These are phyloP conservation scores for Chrysomela aeneicollis DNA, from an alignment of 2,888 invertebrate genomes.

Conservation along the genomic window DNA sequence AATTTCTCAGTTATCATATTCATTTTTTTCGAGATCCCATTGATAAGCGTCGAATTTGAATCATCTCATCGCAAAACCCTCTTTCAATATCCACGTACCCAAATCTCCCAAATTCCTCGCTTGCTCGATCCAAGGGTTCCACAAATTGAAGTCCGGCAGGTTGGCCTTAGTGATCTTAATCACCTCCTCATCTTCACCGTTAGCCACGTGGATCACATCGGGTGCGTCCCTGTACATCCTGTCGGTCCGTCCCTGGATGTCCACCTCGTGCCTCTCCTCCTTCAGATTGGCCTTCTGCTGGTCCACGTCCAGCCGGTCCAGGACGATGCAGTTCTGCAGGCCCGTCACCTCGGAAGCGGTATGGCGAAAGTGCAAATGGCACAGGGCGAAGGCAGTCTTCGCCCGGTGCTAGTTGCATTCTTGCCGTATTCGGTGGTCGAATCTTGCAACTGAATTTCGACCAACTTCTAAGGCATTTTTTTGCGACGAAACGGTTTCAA, in stretches of 20 bases:
- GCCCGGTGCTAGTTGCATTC: too few species aligned
- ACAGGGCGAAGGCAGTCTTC: too few species aligned
- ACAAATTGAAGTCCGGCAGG: conserved; percentile 24
- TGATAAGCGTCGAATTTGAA: conserved; percentile 2
- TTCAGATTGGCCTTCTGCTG: neutral
- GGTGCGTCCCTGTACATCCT: conserved; percentile 13
- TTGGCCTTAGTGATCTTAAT: conserved; percentile 19
- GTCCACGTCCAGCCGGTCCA: neutral
- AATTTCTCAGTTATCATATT: too few species aligned
- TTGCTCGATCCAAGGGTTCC: conserved; percentile 24
- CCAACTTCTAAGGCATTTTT: too few species aligned
- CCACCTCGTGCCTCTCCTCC: conserved; percentile 14
- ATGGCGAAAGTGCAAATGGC: too few species aligned
- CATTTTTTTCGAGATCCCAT: too few species aligned
- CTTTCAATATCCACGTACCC: conserved; percentile 19
- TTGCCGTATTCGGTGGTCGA: too few species aligned
- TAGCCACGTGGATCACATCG: conserved; percentile 6
- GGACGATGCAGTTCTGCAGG: conserved; percentile 22
- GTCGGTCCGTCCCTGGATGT: conserved; percentile 8
- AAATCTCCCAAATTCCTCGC: neutral
- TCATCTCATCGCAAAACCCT: neutral
- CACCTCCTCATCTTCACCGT: conserved; percentile 9
- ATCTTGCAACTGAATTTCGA: too few species aligned
- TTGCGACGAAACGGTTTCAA: too few species aligned
- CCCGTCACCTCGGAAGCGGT: conserved; percentile 25